Evolutionary conservation across 2,113 vertebrate genomes (phyloP).

Genomic region (Xenus cinereus): DNA sequence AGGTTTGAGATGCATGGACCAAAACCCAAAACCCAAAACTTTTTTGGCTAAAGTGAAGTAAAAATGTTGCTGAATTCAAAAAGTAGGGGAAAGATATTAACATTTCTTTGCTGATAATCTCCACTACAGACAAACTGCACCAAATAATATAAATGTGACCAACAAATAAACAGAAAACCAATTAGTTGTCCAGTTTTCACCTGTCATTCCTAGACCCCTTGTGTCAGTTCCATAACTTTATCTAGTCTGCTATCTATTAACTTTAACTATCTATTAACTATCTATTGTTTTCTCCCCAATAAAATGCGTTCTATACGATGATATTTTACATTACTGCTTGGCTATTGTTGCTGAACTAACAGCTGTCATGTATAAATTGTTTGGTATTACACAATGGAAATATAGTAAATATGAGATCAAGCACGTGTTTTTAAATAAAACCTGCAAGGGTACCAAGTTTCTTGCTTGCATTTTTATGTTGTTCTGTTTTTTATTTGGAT

Average conservation of each 20-base stretch:
- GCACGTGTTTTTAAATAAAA: not conserved
- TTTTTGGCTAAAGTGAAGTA: not conserved
- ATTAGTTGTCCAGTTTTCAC: not conserved
- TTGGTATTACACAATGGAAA: not conserved
- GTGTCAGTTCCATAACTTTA: not conserved
- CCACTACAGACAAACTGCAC: not conserved
- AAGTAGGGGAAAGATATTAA: not conserved
- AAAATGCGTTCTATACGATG: not conserved
- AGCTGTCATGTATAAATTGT: not conserved
- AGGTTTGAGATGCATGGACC: not conserved
- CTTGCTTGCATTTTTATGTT: not conserved
- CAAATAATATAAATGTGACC: not conserved
- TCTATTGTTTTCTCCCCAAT: not conserved
- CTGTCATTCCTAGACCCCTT: not conserved
- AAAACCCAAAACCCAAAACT: not conserved
- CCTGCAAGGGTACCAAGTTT: not conserved
- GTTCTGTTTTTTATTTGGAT: not conserved
- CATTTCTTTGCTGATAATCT: not conserved
- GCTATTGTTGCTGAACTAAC: not conserved
- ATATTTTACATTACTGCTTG: not conserved
- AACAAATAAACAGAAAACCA: not conserved
- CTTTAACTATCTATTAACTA: not conserved
- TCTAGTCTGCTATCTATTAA: not conserved
- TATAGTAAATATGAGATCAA: not conserved
- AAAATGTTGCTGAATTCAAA: not conserved